phyloP scores from a whole-genome alignment of 2,888 invertebrate species.

The Tinea pellionella region DNA sequence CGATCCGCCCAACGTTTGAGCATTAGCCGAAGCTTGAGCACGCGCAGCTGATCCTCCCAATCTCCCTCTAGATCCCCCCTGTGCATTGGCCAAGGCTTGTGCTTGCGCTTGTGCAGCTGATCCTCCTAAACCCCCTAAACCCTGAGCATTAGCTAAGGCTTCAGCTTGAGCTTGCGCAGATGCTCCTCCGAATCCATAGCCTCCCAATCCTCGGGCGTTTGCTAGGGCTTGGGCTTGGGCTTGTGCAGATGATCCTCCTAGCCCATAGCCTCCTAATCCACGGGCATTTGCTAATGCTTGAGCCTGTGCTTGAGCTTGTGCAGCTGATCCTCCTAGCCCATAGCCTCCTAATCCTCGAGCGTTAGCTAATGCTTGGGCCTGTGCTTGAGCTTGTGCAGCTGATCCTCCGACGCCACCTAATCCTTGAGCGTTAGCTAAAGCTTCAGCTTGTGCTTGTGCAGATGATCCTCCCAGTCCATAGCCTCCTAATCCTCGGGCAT shows the following conservation, averaged over 20 bases:
- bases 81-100: neutral
- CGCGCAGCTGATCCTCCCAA: neutral
- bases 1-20: neutral
- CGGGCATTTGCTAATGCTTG: neutral
- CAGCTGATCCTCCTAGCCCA: neutral
- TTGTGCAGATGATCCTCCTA: neutral
- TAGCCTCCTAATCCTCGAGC: neutral
- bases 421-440: neutral
- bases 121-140: neutral
- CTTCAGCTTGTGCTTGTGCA: neutral
- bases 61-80: neutral
- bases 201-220: neutral
- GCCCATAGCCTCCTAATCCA: neutral
- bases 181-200: neutral
- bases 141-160: neutral
- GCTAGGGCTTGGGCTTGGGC: neutral
- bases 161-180: neutral
- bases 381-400: neutral
- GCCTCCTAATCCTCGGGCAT: neutral
- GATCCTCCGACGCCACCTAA: neutral
- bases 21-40: neutral
- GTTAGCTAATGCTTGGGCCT: neutral
- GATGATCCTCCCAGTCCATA: neutral
- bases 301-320: neutral
- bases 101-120: neutral